Percentiles rank a stretch among this genome's conserved stretches.
Conservation (phyloP, 2,113 vertebrate species). For the Ammodramus savannarum region DNA sequence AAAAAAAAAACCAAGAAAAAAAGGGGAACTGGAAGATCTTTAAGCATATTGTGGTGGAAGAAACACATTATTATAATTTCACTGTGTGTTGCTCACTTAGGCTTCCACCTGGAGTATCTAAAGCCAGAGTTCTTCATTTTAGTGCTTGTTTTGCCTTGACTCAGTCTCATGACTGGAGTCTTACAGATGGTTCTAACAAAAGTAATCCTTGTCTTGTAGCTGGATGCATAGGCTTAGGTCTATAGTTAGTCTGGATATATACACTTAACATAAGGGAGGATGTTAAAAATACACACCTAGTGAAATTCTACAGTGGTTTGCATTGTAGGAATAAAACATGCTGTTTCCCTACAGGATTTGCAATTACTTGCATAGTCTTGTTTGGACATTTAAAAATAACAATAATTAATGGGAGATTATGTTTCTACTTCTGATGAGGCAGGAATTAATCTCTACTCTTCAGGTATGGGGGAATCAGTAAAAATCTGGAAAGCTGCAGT, state of each 20-base stretch:
- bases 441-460: background rate
- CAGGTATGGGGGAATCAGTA: background rate
- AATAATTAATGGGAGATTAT: background rate
- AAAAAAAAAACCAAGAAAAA: background rate
- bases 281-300: background rate
- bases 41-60: background rate
- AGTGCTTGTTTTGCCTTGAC: background rate
- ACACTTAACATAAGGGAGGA: background rate
- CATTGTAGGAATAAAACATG: background rate
- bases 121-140: background rate
- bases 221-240: background rate
- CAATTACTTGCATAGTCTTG: background rate
- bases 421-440: background rate
- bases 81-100: background rate
- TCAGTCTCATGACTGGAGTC: background rate
- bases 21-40: background rate
- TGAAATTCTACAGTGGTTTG: background rate
- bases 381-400: background rate
- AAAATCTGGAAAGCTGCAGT: slow-evolving; percentile 24
- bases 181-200: background rate
- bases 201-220: background rate
- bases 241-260: background rate
- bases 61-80: background rate
- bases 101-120: background rate
- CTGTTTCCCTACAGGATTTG: background rate